These are phyloP conservation scores for Melanogrammus aeglefinus DNA, from an alignment of 2,797 vertebrate species.

Conservation along the genomic window DNA sequence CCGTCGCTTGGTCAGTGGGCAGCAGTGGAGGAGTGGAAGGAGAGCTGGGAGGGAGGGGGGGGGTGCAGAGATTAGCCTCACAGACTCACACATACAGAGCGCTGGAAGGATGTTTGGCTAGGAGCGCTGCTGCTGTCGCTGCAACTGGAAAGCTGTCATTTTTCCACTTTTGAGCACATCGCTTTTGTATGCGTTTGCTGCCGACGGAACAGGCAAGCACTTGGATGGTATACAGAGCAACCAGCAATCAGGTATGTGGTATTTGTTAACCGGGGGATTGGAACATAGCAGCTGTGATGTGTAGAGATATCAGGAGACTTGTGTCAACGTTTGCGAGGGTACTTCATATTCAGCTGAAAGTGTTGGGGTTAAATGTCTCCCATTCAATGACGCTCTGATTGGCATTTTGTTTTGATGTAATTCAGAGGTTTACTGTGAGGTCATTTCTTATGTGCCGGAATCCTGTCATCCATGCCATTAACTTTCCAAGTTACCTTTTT, in stretches of 20 bases:
- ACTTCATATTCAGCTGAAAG: neutral
- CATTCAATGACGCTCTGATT: too few species aligned
- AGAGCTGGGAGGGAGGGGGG: neutral
- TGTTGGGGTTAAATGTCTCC: neutral
- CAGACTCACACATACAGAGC: constrained; percentile 19
- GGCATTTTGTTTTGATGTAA: neutral
- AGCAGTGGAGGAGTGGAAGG: constrained; percentile 23
- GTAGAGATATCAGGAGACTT: too few species aligned
- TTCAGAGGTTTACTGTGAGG: neutral
- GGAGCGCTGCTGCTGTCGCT: constrained; percentile 29
- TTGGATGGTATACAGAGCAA: constrained; percentile 55
- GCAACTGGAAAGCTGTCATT: constrained; percentile 44
- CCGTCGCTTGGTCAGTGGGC: constrained; percentile 42
- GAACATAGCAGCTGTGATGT: neutral
- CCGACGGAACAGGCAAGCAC: constrained; percentile 33
- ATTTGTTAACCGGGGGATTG: neutral
- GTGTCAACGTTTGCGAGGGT: neutral
- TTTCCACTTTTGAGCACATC: constrained; percentile 32
- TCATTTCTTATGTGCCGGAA: neutral
- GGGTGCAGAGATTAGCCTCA: constrained; percentile 3
- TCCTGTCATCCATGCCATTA: neutral
- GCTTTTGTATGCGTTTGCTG: constrained; percentile 13
- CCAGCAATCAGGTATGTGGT: neutral
- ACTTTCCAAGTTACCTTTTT: neutral
- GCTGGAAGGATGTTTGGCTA: constrained; percentile 52